Evolutionary conservation across 1,140 invertebrate genomes (phyloP).

Genomic region (Melipona quadrifasciata): DNA sequence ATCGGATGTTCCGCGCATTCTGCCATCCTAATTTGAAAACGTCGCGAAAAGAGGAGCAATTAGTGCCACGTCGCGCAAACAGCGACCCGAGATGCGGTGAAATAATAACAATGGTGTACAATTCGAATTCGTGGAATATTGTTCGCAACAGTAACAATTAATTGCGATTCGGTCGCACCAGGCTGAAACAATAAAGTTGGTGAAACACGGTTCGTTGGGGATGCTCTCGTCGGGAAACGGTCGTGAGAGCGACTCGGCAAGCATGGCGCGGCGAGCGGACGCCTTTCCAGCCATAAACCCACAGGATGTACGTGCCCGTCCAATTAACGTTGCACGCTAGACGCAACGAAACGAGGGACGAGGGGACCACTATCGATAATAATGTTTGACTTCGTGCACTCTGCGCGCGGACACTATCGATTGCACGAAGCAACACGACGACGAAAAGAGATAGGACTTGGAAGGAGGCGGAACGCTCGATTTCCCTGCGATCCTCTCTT

Average conservation of each 20-base stretch:
- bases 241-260: neutral
- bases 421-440: slow-evolving; percentile 17
- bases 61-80: neutral
- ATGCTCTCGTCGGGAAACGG: neutral
- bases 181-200: slow-evolving; percentile 21
- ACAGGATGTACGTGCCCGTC: slow-evolving; percentile 32
- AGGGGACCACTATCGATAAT: slow-evolving; percentile 33
- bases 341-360: slow-evolving; percentile 17
- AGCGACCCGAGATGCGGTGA: neutral
- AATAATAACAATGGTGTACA: slow-evolving; percentile 1
- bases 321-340: slow-evolving; percentile 39
- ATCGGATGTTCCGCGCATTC: too few relatives aligned
- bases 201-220: slow-evolving; percentile 20
- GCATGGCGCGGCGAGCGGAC: slow-evolving; percentile 1
- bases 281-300: slow-evolving; percentile 36
- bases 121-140: slow-evolving; percentile 12
- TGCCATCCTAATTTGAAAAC: neutral
- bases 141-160: slow-evolving; percentile 34
- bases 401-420: slow-evolving; percentile 30
- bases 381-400: slow-evolving; percentile 51
- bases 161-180: slow-evolving; percentile 13
- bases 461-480: neutral
- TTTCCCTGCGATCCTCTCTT: neutral
- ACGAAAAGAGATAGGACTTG: slow-evolving; percentile 24
- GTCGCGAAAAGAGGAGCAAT: too few relatives aligned